phyloP scores from a whole-genome alignment of 2,113 vertebrate species.

The Macaca nemestrina region DNA sequence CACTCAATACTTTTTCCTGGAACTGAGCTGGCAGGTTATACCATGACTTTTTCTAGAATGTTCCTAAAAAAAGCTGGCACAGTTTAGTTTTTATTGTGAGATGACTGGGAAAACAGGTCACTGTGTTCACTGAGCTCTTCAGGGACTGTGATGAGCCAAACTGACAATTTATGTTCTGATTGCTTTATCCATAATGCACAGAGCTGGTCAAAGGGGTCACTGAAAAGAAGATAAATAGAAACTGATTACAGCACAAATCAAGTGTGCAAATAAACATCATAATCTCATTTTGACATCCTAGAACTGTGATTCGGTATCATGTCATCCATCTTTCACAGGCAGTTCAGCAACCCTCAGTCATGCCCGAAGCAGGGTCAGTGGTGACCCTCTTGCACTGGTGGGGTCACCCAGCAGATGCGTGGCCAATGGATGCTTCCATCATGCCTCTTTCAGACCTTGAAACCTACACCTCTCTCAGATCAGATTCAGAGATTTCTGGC shows the following conservation, averaged over 20 bases:
- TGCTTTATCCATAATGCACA: background rate
- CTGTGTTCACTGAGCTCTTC: background rate
- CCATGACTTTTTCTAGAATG: background rate
- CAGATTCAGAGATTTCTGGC: background rate
- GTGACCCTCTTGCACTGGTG: background rate
- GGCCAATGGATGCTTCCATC: fast-evolving
- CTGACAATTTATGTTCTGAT: background rate
- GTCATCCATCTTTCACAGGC: background rate
- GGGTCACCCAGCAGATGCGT: no score
- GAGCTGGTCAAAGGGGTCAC: background rate
- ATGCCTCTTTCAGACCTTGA: background rate
- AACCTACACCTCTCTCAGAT: background rate
- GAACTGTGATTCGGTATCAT: no score
- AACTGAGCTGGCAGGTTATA: background rate
- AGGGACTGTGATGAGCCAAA: background rate
- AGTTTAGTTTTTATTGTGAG: background rate
- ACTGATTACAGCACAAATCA: background rate
- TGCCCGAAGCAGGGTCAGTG: no score
- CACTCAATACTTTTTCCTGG: background rate
- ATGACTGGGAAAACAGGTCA: background rate
- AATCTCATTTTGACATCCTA: background rate
- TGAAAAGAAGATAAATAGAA: constrained; percentile 17
- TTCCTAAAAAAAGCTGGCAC: background rate
- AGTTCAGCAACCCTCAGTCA: no score
- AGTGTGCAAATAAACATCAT: background rate